Evolutionary conservation across 2,797 vertebrate species (phyloP), one percentile per base, ranked within the genome.

Genomic region (Coccyzus lansbergi): DNA sequence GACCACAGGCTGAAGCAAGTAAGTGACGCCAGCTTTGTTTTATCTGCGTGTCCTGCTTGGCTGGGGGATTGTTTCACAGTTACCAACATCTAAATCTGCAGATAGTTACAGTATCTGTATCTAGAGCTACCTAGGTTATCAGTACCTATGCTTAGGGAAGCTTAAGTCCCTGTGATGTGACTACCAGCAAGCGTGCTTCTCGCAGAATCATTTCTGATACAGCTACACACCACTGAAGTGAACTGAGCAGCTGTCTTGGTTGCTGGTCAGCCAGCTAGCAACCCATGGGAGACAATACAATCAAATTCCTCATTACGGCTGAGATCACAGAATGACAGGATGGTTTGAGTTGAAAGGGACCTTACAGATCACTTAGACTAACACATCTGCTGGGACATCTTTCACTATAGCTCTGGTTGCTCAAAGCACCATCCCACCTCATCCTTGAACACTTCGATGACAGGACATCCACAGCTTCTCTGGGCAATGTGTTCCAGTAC

Each of bases 281-380:
- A 81, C 36, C 55, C 60, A 62, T 4, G 51, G n/a, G 10, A 89
- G 48, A 65, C 51, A 83, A 77, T 28, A 65, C 58, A 79, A 77
- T 38, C 22, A 65, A 69, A 28, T 55, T 77, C 36, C 29, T 53
- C 68, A 58, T 24, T n/a, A 59, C 33, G 87, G 44, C 25, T 67
- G 56, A 89, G 48, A 81, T 62, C 56, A 89, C 53, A 86, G n/a
- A 55, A 77, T 17, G 13, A 40, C 33, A 75, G 29, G 25, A 78
- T 2, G 4, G 53, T 63, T 36, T 53, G 36, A 22, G n/a, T 75
- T 49, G 15, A 40, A 69, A 65, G 9, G 19, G 9, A 86, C 18
- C 42, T 93, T 74, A 84, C 81, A 86, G 49, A 38, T 42, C 56
- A 84, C 19, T 34, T 56, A 83, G 62, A 56, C 26, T 29, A 79